A percentile compares a stretch with the other conserved stretches of the same genome.
Evolutionary conservation across 92 coral and sea anemone genomes (phyloP).

Genomic region (Bergia puertoricense): DNA sequence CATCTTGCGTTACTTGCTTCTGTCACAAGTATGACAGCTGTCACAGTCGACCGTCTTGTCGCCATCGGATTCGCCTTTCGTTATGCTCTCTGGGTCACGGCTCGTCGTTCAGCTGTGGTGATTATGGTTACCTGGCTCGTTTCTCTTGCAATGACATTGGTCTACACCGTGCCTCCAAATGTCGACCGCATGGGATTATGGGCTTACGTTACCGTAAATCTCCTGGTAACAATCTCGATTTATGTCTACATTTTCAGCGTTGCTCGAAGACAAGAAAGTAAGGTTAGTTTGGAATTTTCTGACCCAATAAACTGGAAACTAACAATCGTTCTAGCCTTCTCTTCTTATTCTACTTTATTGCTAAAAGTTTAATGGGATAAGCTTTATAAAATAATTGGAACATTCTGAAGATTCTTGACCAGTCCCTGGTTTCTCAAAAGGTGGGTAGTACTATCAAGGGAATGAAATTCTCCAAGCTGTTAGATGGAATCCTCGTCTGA

Average conservation of each 20-base stretch:
- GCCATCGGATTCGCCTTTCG: constrained; percentile 43
- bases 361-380: too few species aligned
- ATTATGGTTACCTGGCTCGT: background rate
- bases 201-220: background rate
- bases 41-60: constrained; percentile 42
- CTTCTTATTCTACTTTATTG: background rate
- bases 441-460: too few species aligned
- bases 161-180: background rate
- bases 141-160: constrained; percentile 3
- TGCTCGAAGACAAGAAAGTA: constrained; percentile 1
- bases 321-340: background rate
- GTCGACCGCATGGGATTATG: constrained; percentile 1
- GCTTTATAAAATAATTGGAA: too few species aligned
- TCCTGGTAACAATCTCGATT: background rate
- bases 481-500: too few species aligned
- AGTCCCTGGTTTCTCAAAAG: too few species aligned
- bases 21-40: constrained; percentile 23
- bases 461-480: too few species aligned
- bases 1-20: constrained; percentile 34
- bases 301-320: background rate
- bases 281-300: background rate
- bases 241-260: constrained; percentile 25
- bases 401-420: too few species aligned
- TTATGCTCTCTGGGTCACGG: constrained; percentile 38
- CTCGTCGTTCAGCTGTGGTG: background rate